A percentile compares a stretch with the other conserved stretches of the same genome.
These are phyloP conservation scores for Galaxias olidus DNA, from an alignment of 2,797 vertebrate species.

Conservation along the genomic window DNA sequence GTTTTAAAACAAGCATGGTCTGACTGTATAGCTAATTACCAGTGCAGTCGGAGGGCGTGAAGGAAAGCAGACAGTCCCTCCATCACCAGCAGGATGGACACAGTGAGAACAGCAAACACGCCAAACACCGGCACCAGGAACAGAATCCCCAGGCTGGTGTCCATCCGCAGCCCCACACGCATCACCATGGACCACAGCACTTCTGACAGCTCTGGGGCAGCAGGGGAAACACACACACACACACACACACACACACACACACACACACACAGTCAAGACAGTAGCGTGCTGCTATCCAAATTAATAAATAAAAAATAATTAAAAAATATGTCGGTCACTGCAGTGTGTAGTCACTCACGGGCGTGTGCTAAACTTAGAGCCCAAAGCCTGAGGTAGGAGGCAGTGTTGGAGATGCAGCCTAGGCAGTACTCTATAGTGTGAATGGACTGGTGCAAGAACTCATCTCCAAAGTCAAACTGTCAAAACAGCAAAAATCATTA, in stretches of 20 bases:
- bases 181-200: slow-evolving; percentile 97
- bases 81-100: slow-evolving; percentile 94
- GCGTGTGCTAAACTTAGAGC: slow-evolving; percentile 96
- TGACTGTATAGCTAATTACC: slow-evolving; percentile 65
- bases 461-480: slow-evolving; percentile 87
- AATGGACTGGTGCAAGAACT: slow-evolving; percentile 89
- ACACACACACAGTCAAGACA: not conserved
- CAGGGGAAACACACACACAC: slow-evolving; percentile 17
- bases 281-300: not conserved
- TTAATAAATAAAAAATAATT: no score
- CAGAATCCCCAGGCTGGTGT: slow-evolving; percentile 77
- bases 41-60: slow-evolving; percentile 94
- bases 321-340: not conserved
- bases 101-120: slow-evolving; percentile 87
- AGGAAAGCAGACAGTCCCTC: slow-evolving; percentile 98
- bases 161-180: slow-evolving; percentile 84
- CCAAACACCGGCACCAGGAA: slow-evolving; percentile 86
- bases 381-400: slow-evolving; percentile 96
- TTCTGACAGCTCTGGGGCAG: slow-evolving; percentile 91
- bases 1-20: no score
- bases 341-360: slow-evolving; percentile 78
- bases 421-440: slow-evolving; percentile 97
- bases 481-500: slow-evolving; percentile 25
- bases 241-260: not conserved
- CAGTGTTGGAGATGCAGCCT: slow-evolving; percentile 95